Base-by-base conservation (phyloP, 2,888 invertebrate species). In the Tryphoninae sp. region DNA sequence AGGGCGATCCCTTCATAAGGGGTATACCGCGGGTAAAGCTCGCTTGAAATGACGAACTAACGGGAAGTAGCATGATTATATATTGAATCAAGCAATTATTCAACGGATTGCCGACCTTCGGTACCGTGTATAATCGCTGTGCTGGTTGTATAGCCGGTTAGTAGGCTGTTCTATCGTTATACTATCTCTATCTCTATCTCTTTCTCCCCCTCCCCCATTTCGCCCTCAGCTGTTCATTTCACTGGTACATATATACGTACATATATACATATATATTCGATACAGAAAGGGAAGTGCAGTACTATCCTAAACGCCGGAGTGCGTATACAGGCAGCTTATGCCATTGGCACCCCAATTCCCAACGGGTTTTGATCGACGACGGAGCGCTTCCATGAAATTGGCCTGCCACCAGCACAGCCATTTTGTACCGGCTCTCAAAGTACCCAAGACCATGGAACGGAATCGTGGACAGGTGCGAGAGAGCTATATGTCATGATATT, bases 51-150 rank as follows among this genome's bases (percentile, higher is more conserved):
- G 45, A 61, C 51, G 53, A 65, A 42, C 62, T 42, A 75, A 77
- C 84, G 81, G 88, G 86, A 88, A 88, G 89, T 89, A 87, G 87
- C 87, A 82, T 88, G 86, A 89, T 89, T 88, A 88, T 85, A 84
- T 84, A 89, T 89, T 89, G 88, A 89, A 89, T 89, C 79, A 86
- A 84, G 85, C 86, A 89, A 89, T 89, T 89, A 89, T 89, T 89
- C 88, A 87, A 76, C 77, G 84, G 85, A 87, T 86, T 86, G 86
- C 83, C 83, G 84, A 64, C 80, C 83, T 84, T 83, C 83, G 83
- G 75, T 68, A 74, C 73, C 86, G 79, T 78, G 82, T 80, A 82
- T 84, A 85, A 84, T 84, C 85, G 83, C 84, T 72, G 71, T 78
- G 77, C 74, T 81, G 64, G 72, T 74, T 78, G 58, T 74, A 81